A percentile compares a stretch with the other conserved stretches of the same genome.
Evolutionary conservation across 2,113 vertebrate genomes (phyloP).

Genomic region (Lamprologus lemairii): DNA sequence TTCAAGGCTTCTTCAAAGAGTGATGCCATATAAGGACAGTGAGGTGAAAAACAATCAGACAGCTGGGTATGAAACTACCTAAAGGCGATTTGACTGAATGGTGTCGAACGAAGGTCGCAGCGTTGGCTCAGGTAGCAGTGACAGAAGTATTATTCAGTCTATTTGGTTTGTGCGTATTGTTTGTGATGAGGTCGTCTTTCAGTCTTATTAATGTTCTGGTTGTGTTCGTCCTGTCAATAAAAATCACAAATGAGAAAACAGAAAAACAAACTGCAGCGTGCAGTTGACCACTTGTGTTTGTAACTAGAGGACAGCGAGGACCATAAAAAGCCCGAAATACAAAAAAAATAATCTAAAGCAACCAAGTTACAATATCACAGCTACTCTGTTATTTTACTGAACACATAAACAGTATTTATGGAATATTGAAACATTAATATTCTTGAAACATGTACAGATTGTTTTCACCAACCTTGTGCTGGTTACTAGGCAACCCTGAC

Average conservation of each 20-base stretch:
- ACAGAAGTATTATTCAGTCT: rapidly evolving
- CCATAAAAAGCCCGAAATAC: background rate
- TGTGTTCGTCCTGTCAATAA: background rate
- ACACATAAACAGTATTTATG: background rate
- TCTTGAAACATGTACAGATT: background rate
- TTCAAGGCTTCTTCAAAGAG: background rate
- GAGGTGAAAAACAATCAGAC: background rate
- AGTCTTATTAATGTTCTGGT: background rate
- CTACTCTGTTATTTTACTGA: background rate
- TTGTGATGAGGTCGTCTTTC: background rate
- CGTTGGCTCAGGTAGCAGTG: background rate
- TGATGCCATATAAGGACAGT: background rate
- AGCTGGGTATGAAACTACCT: background rate
- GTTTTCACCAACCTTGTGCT: background rate
- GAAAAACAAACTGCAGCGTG: background rate
- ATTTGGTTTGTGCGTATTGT: rapidly evolving
- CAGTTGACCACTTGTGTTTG: rapidly evolving
- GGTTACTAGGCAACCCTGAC: background rate
- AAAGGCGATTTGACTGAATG: background rate
- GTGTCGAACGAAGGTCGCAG: rapidly evolving
- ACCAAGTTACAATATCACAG: background rate
- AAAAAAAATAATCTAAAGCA: rapidly evolving
- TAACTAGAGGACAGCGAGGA: background rate
- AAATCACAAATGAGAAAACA: background rate
- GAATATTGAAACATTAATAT: background rate